A percentile compares a stretch with the other conserved stretches of the same genome.
Conservation (phyloP, 1,140 invertebrate genomes). For the Bombus superbus region DNA sequence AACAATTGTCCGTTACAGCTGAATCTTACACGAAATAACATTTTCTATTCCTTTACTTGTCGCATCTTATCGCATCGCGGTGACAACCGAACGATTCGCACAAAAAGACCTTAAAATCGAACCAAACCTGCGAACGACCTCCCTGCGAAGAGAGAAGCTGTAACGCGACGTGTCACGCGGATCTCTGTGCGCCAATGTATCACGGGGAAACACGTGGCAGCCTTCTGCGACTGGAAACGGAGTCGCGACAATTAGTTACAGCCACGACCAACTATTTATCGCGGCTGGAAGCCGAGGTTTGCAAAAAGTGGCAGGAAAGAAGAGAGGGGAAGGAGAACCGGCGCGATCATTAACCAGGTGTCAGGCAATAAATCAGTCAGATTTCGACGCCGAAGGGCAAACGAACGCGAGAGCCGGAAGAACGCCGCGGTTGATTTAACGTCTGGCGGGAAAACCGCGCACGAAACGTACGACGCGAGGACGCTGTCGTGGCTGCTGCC, state of each 20-base stretch:
- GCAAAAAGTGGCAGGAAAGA: background rate
- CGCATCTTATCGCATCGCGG: background rate
- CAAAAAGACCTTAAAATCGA: background rate
- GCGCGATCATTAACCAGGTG: conserved; percentile 34
- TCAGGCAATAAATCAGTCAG: conserved; percentile 15
- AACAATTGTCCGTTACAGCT: too few relatives aligned
- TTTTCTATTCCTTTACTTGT: background rate
- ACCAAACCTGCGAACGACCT: background rate
- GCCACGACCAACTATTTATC: conserved; percentile 41
- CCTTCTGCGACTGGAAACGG: conserved; percentile 5
- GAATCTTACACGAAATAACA: too few relatives aligned
- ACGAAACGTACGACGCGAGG: background rate
- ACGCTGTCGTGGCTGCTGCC: background rate
- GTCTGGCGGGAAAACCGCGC: conserved; percentile 15
- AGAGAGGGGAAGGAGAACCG: background rate
- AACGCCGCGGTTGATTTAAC: conserved; percentile 29
- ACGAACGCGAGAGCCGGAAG: conserved; percentile 28
- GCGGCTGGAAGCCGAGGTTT: background rate
- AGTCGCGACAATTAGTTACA: conserved; percentile 53
- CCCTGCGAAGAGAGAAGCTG: background rate
- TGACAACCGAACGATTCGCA: background rate
- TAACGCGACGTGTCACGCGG: background rate
- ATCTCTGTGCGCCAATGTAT: too few relatives aligned
- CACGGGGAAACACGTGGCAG: background rate
- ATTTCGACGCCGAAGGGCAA: conserved; percentile 12